Conservation (phyloP, 2,888 invertebrate species). For the Oscheius onirici region DNA sequence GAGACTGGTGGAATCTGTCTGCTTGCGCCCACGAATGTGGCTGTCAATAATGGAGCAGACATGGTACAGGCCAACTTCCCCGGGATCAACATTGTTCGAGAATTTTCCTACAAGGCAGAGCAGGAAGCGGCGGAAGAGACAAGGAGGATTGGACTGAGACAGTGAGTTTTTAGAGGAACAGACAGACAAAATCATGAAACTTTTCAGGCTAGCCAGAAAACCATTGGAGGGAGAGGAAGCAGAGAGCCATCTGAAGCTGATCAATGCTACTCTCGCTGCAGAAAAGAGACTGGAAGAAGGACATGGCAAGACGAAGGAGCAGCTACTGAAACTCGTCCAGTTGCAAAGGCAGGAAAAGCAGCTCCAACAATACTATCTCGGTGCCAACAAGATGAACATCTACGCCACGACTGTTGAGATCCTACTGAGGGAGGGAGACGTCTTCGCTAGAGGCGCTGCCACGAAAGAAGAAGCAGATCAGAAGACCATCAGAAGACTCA, state of each 20-base stretch:
- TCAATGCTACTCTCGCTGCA: too few species aligned
- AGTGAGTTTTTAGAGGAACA: background rate
- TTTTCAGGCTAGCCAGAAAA: too few species aligned
- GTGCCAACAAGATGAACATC: background rate
- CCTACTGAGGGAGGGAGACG: background rate
- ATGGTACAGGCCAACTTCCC: constrained; percentile 4
- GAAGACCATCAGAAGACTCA: constrained; percentile 1
- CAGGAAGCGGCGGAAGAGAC: background rate
- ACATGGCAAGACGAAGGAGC: too few species aligned
- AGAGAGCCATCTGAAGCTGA: too few species aligned
- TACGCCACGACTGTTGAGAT: constrained; percentile 11
- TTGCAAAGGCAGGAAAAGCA: background rate
- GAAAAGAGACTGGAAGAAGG: too few species aligned
- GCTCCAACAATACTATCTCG: background rate
- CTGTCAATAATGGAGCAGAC: constrained; percentile 21
- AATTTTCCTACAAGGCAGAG: constrained; percentile 13
- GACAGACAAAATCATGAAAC: background rate
- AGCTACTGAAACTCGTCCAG: too few species aligned
- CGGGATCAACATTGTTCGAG: background rate
- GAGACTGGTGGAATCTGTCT: background rate
- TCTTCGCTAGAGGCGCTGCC: background rate
- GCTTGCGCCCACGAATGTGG: constrained; percentile 12
- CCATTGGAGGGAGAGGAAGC: too few species aligned
- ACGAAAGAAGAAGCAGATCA: background rate
- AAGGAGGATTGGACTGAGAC: background rate